Conservation (phyloP, 2,888 invertebrate genomes). For the Criorhina ranunculi region DNA sequence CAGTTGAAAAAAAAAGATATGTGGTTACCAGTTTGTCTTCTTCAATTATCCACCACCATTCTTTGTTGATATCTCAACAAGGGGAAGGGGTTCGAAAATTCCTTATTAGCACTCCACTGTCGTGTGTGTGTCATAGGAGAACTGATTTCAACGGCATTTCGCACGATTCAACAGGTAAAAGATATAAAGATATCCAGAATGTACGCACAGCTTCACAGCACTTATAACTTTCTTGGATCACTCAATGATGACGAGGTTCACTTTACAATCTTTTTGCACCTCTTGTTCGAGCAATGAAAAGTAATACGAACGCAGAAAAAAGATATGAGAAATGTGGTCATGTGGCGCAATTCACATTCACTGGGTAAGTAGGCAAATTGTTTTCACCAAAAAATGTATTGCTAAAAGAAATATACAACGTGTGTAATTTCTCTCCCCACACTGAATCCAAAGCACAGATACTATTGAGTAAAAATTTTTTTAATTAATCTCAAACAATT, state of each 20-base stretch:
- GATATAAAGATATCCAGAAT: slow-evolving; percentile 65
- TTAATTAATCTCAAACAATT: slow-evolving; percentile 13
- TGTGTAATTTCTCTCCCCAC: not conserved
- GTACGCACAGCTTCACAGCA: slow-evolving; percentile 48
- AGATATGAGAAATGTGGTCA: slow-evolving; percentile 52
- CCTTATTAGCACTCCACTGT: slow-evolving; percentile 46
- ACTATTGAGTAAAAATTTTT: slow-evolving; percentile 1
- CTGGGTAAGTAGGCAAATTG: slow-evolving; percentile 77
- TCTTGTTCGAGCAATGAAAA: slow-evolving; percentile 54
- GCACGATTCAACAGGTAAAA: slow-evolving; percentile 57
- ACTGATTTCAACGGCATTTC: slow-evolving; percentile 42
- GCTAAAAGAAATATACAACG: slow-evolving; percentile 8
- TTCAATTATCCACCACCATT: slow-evolving; percentile 22
- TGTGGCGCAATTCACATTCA: slow-evolving; percentile 76
- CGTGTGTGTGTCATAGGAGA: slow-evolving; percentile 30
- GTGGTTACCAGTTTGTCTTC: slow-evolving; percentile 48
- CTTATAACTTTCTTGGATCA: slow-evolving; percentile 71
- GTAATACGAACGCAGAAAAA: slow-evolving; percentile 46
- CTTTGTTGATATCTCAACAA: slow-evolving; percentile 1
- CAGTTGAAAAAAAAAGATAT: slow-evolving; percentile 44
- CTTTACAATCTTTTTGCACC: slow-evolving; percentile 68
- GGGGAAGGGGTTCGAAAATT: slow-evolving; percentile 20
- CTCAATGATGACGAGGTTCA: slow-evolving; percentile 58
- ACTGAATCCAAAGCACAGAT: slow-evolving; percentile 16
- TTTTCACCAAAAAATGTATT: slow-evolving; percentile 76